phyloP scores from a whole-genome alignment of 1,140 invertebrate genomes.

The Leptinotarsa undecemlineata region DNA sequence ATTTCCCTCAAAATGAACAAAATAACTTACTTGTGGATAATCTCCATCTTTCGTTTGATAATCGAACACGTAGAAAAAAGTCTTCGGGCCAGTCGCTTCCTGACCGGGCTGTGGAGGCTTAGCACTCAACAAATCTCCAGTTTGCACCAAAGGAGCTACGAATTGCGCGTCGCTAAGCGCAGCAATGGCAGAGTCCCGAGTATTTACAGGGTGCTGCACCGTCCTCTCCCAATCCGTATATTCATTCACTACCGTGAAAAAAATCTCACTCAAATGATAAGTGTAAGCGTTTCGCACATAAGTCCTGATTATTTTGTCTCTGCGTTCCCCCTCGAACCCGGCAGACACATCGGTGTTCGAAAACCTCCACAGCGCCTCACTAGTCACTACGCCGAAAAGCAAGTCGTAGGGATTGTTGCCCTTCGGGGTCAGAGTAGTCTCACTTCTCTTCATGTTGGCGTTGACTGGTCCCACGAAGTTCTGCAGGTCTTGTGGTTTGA shows the following conservation, averaged over 20 bases:
- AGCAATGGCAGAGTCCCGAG: slow-evolving; percentile 88
- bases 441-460: slow-evolving; percentile 64
- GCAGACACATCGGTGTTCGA: slow-evolving; percentile 80
- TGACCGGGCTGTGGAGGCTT: slow-evolving; percentile 56
- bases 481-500: slow-evolving; percentile 69
- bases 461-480: slow-evolving; percentile 65
- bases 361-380: slow-evolving; percentile 81
- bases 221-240: slow-evolving; percentile 97
- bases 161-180: slow-evolving; percentile 92
- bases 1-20: background rate
- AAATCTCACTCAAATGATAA: slow-evolving; percentile 95
- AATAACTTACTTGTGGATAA: slow-evolving; percentile 75
- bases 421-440: slow-evolving; percentile 55
- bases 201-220: slow-evolving; percentile 87
- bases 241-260: slow-evolving; percentile 94
- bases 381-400: slow-evolving; percentile 82
- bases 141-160: slow-evolving; percentile 82
- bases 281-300: slow-evolving; percentile 92
- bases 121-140: slow-evolving; percentile 75
- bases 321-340: slow-evolving; percentile 87
- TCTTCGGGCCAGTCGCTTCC: slow-evolving; percentile 64
- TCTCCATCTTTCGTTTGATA: slow-evolving; percentile 91
- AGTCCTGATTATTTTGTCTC: slow-evolving; percentile 90
- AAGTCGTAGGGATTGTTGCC: slow-evolving; percentile 70
- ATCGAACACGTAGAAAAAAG: slow-evolving; percentile 91